phyloP scores from a whole-genome alignment of 2,888 invertebrate species.

The Cataglyphis livida region DNA sequence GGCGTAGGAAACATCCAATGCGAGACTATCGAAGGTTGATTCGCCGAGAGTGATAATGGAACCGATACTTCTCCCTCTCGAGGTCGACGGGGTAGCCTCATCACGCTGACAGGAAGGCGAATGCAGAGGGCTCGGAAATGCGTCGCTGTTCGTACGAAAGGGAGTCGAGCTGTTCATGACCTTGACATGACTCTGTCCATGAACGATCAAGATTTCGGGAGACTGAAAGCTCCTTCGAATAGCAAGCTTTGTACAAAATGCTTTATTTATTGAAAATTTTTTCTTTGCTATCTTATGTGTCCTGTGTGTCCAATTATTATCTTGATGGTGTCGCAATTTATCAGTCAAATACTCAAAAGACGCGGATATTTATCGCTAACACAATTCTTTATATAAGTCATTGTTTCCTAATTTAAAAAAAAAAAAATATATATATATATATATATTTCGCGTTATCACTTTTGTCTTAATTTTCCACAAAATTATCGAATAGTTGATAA shows the following conservation, averaged over 20 bases:
- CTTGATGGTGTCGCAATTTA: background rate
- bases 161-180: conserved; percentile 52
- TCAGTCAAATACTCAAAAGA: background rate
- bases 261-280: background rate
- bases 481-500: background rate
- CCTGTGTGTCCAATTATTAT: background rate
- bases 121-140: conserved; percentile 21
- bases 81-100: conserved; percentile 35
- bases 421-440: too few species aligned
- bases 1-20: conserved; percentile 80
- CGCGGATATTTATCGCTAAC: background rate
- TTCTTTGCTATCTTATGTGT: background rate
- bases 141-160: conserved; percentile 31
- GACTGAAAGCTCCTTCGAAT: background rate
- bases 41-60: conserved; percentile 71
- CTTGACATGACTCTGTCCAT: conserved; percentile 52
- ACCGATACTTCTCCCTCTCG: conserved; percentile 55
- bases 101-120: conserved; percentile 22
- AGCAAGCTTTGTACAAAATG: background rate
- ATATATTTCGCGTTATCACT: background rate
- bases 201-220: conserved; percentile 24
- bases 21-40: conserved; percentile 79
- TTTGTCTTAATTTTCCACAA: background rate
- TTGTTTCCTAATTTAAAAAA: background rate
- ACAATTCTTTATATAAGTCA: background rate